phyloP scores from a whole-genome alignment of 2,797 vertebrate species.

The Lepus townsendii region DNA sequence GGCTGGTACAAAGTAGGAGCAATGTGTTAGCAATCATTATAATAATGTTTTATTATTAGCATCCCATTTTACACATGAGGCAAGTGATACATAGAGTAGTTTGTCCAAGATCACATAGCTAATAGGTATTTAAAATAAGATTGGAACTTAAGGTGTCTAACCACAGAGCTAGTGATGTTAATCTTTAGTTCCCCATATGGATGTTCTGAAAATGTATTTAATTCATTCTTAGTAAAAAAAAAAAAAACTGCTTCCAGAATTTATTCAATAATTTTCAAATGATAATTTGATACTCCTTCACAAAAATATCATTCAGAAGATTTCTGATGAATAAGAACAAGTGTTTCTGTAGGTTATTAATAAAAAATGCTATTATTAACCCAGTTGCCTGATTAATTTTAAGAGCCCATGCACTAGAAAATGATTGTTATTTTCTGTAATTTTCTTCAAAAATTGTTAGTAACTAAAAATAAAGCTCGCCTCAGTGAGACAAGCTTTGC shows the following conservation, averaged over 20 bases:
- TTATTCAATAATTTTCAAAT: constrained; percentile 64
- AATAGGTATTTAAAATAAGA: neutral
- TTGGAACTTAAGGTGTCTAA: neutral
- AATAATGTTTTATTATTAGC: neutral
- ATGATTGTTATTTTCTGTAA: constrained; percentile 80
- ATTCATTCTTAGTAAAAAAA: constrained; percentile 31
- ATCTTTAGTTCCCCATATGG: neutral
- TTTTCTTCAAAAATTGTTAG: constrained; percentile 77
- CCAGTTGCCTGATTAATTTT: constrained; percentile 76
- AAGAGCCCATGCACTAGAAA: constrained; percentile 69
- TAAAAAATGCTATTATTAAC: constrained; percentile 79
- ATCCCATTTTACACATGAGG: neutral
- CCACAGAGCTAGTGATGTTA: neutral
- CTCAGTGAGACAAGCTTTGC: constrained; percentile 51
- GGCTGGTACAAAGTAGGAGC: neutral
- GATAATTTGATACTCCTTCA: constrained; percentile 65
- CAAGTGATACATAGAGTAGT: neutral
- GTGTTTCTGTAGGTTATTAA: constrained; percentile 76
- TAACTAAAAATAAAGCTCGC: constrained; percentile 77
- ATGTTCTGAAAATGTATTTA: constrained; percentile 28
- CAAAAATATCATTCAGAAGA: constrained; percentile 65
- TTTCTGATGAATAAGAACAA: constrained; percentile 77
- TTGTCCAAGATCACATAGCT: neutral
- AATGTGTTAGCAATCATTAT: neutral
- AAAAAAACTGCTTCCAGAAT: constrained; percentile 34